Percentiles rank a stretch among this genome's conserved stretches.
Conservation (phyloP, 2,113 vertebrate species). For the Salvelinus sp. region DNA sequence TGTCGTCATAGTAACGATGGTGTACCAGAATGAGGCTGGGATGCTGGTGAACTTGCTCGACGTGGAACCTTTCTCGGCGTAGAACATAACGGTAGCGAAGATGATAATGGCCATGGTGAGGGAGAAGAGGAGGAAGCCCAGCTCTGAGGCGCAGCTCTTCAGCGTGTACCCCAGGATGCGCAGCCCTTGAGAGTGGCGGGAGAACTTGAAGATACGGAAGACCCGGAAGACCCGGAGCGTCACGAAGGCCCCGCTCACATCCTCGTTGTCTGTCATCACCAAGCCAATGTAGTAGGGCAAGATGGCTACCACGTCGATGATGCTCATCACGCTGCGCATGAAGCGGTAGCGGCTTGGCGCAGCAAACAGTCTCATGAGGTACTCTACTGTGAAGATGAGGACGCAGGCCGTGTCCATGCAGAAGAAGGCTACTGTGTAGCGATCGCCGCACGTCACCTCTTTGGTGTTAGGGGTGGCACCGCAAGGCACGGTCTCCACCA, state of each 20-base stretch:
- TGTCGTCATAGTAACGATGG: slow-evolving; percentile 99
- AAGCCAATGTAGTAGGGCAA: slow-evolving; percentile 98
- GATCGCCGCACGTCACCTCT: slow-evolving; percentile 93
- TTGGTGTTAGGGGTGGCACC: slow-evolving; percentile 83
- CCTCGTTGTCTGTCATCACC: slow-evolving; percentile 98
- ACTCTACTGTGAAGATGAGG: slow-evolving; percentile 99
- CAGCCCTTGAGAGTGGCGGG: slow-evolving; percentile 95
- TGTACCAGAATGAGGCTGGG: slow-evolving; percentile 99
- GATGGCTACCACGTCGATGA: slow-evolving; percentile 98
- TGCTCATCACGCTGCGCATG: slow-evolving; percentile 96
- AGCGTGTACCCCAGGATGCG: slow-evolving; percentile 98
- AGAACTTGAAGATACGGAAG: slow-evolving; percentile 99
- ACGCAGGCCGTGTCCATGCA: slow-evolving; percentile 99
- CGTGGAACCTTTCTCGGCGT: slow-evolving; percentile 96
- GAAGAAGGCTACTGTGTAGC: slow-evolving; percentile 94
- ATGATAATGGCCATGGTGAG: slow-evolving; percentile 99
- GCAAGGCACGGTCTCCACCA: slow-evolving; percentile 96
- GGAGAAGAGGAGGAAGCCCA: slow-evolving; percentile 98
- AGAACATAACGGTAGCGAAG: slow-evolving; percentile 99
- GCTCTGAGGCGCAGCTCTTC: slow-evolving; percentile 97
- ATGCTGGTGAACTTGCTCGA: slow-evolving; percentile 99
- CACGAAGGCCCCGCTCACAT: slow-evolving; percentile 96
- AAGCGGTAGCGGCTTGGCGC: slow-evolving; percentile 96
- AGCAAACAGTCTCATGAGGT: slow-evolving; percentile 92
- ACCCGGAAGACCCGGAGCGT: slow-evolving; percentile 95